Percentiles rank a stretch among this genome's conserved stretches.
Evolutionary conservation across 2,888 invertebrate genomes (phyloP).

Genomic region (Tiliacea aurago): DNA sequence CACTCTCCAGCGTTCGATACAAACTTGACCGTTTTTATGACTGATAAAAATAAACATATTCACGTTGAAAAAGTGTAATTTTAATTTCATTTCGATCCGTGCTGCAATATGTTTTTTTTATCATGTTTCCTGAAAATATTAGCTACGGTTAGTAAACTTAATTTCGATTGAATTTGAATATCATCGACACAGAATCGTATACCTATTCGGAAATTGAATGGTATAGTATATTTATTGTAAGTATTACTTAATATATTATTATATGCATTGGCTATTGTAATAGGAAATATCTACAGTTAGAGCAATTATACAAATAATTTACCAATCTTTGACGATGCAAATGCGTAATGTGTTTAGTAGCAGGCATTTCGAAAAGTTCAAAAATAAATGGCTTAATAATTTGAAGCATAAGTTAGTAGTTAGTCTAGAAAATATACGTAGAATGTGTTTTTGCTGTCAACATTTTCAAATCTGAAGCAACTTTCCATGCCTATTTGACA

Average conservation of each 20-base stretch:
- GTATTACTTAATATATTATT: too few species aligned
- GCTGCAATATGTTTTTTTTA: not conserved
- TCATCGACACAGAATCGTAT: not conserved
- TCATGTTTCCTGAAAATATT: constrained; percentile 20
- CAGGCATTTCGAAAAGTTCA: too few species aligned
- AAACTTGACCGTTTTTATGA: not conserved
- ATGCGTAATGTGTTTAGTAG: too few species aligned
- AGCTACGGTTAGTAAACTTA: constrained; percentile 7
- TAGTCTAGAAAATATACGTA: too few species aligned
- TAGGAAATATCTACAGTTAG: too few species aligned
- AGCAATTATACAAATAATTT: too few species aligned
- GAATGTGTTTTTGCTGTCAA: not conserved
- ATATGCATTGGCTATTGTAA: too few species aligned
- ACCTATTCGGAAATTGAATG: not conserved
- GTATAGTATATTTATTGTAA: too few species aligned
- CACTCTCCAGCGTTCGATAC: not conserved
- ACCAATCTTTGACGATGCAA: too few species aligned
- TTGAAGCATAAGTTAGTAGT: too few species aligned
- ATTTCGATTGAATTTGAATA: constrained; percentile 15
- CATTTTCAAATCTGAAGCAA: not conserved
- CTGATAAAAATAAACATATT: not conserved
- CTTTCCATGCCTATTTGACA: not conserved
- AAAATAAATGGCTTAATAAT: too few species aligned
- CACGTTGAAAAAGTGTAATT: not conserved
- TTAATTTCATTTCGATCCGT: constrained; percentile 5